Evolutionary conservation across 2,113 vertebrate genomes (phyloP).

Genomic region (Rhynchopsitta pachyrhyncha): DNA sequence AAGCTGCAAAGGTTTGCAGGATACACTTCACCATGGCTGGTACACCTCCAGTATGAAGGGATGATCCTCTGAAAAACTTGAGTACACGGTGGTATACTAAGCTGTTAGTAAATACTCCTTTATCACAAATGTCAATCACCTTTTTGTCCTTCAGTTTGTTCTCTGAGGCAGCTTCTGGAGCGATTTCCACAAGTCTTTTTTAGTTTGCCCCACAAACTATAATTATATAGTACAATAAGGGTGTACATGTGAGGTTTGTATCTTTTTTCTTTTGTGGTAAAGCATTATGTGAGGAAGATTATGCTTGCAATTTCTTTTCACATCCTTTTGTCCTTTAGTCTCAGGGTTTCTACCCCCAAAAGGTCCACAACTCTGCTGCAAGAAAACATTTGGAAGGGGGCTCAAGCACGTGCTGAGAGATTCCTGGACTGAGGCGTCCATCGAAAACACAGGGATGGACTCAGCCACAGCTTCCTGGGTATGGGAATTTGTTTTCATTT

Average conservation of each 20-base stretch:
- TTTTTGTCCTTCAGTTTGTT: background rate
- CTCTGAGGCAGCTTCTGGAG: background rate
- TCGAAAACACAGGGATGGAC: background rate
- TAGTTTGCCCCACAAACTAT: background rate
- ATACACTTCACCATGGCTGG: background rate
- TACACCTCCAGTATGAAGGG: background rate
- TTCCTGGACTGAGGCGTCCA: background rate
- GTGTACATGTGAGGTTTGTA: rapidly evolving
- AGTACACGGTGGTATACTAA: background rate
- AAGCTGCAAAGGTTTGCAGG: background rate
- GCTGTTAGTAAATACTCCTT: background rate
- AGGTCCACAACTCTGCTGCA: background rate
- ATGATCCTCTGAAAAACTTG: background rate
- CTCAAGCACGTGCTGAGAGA: background rate
- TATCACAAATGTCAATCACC: background rate
- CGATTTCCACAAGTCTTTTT: background rate
- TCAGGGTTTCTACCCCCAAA: background rate
- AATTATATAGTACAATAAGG: background rate
- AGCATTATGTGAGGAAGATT: background rate
- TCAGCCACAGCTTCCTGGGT: background rate
- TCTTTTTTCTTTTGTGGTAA: conserved; percentile 8
- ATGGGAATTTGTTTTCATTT: conserved; percentile 23
- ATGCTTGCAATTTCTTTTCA: background rate
- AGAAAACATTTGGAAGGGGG: background rate
- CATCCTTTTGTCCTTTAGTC: background rate